These are phyloP conservation scores for Lasius fuliginosus DNA, from an alignment of 2,888 invertebrate genomes.

Conservation along the genomic window DNA sequence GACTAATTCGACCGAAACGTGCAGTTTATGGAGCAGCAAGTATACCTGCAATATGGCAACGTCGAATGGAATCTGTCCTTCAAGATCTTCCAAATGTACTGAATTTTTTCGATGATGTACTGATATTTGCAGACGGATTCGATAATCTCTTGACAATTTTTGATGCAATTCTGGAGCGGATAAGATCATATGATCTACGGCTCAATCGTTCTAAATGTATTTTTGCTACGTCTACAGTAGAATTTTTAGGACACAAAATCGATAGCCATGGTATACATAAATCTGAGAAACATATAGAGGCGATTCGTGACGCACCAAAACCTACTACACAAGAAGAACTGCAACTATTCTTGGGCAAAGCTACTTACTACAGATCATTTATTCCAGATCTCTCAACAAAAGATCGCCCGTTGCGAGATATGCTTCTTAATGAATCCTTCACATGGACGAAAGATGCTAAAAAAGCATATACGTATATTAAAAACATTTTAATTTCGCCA, in stretches of 20 bases:
- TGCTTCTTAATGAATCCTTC: not conserved
- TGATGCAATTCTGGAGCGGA: not conserved
- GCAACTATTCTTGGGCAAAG: constrained; percentile 11
- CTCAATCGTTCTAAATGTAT: not conserved
- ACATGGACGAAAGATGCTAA: not conserved
- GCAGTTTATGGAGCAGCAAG: not conserved
- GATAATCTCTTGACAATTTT: not conserved
- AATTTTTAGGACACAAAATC: constrained; percentile 1
- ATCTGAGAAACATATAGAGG: not conserved
- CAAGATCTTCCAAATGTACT: not conserved
- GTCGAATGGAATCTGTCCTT: not conserved
- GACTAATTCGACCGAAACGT: no score
- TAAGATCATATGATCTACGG: not conserved
- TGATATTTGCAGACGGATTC: not conserved
- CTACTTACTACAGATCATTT: not conserved
- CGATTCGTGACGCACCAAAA: not conserved
- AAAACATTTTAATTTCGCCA: not conserved
- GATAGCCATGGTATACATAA: not conserved
- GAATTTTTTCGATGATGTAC: constrained; percentile 18
- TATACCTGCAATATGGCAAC: constrained; percentile 3
- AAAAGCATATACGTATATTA: not conserved
- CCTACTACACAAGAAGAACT: not conserved
- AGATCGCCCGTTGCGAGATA: not conserved
- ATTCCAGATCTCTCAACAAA: not conserved
- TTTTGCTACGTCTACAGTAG: not conserved